A percentile compares a stretch with the other conserved stretches of the same genome.
These are phyloP conservation scores for Schlechtendalia chinensis DNA, from an alignment of 1,140 invertebrate species.

Conservation along the genomic window DNA sequence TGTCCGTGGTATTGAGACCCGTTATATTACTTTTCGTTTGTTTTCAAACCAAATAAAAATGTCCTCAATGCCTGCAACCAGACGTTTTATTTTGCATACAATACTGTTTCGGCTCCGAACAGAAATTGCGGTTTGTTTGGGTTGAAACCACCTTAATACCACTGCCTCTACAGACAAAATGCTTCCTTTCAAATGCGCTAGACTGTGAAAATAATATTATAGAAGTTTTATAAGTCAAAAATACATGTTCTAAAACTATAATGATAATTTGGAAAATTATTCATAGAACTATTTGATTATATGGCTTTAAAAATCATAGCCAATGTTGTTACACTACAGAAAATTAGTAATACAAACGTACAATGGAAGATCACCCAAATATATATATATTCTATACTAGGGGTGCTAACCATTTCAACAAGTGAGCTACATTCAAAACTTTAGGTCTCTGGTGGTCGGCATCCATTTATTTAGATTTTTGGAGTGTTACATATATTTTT, in stretches of 20 bases:
- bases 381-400: too few relatives aligned
- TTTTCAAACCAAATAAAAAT: neutral
- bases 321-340: neutral
- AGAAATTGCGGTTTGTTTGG: neutral
- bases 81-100: neutral
- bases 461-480: too few relatives aligned
- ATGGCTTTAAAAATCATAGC: neutral
- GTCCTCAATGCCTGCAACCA: neutral
- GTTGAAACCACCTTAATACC: neutral
- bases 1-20: neutral
- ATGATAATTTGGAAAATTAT: neutral
- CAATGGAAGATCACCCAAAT: too few relatives aligned
- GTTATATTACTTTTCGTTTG: neutral
- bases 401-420: too few relatives aligned
- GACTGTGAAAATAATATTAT: conserved; percentile 22
- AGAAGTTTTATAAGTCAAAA: neutral
- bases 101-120: neutral
- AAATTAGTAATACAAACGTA: too few relatives aligned
- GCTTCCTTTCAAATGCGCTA: neutral
- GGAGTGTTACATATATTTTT: too few relatives aligned
- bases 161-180: neutral
- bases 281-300: neutral
- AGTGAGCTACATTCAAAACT: too few relatives aligned
- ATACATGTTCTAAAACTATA: neutral
- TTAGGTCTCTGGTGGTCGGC: too few relatives aligned